Base-by-base conservation (phyloP, 2,113 vertebrate genomes). In the Syrmaticus mikado region DNA sequence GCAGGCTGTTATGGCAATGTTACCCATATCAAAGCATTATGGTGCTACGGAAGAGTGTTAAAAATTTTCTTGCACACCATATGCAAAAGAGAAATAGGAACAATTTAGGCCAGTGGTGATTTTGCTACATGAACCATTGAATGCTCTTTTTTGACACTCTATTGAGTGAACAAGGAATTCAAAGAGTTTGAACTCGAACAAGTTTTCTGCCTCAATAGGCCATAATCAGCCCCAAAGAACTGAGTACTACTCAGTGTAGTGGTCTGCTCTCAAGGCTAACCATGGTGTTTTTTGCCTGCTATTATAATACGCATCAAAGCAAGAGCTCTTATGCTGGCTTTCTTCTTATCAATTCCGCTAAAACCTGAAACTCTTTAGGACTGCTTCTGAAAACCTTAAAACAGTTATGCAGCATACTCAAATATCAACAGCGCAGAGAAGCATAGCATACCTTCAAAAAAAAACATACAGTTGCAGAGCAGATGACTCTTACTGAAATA, bases 151-250 rank as follows among this genome's bases (percentile, higher is more conserved):
- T 99, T 98, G 98, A 99, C 98, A 98, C 98, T 95, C 98, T 97
- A 98, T 98, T 99, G 98, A 99, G 98, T 96, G 98, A 99, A 99
- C 98, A 99, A 99, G 99, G 98, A 99, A 99, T 98, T 99, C 98
- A 99, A 99, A 99, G 98, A 97, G 98, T 98, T 98, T 98, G 98
- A 99, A 99, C 99, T 99, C 98, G 98, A 99, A 99, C 98, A 99
- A 98, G 98, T 99, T 99, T 99, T 99, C 99, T 99, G 98, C 98
- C 98, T 99, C 99, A 99, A 99, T 99, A 98, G 99, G 97, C 98
- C 98, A 98, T 99, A 99, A 99, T 99, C 98, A 99, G 95, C 97
- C 98, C 97, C 98, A 99, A 98, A 99, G 99, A 99, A 98, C 98
- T 97, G 98, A 98, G 98, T 98, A 98, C 98, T 98, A 98, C 98